Conservation (phyloP, 2,797 vertebrate genomes). For the Pempheris klunzingeri region DNA sequence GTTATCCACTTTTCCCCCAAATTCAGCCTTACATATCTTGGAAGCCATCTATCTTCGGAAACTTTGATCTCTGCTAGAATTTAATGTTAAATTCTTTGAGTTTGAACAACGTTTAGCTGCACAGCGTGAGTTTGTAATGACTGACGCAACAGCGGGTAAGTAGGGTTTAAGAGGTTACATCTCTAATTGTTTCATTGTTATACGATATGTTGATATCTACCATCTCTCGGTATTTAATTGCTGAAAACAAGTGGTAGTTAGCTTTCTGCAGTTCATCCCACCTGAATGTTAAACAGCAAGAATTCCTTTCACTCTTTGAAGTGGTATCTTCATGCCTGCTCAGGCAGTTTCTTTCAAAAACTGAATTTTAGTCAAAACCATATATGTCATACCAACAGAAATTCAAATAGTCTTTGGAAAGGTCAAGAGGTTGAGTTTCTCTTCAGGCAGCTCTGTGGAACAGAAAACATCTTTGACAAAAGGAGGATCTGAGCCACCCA, state of each 20-base stretch:
- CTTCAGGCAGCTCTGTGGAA: slow-evolving; percentile 18
- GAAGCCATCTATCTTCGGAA: slow-evolving; percentile 23
- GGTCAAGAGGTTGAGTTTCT: slow-evolving; percentile 50
- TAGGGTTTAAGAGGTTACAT: slow-evolving; percentile 20
- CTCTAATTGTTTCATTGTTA: slow-evolving; percentile 26
- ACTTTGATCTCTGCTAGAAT: slow-evolving; percentile 20
- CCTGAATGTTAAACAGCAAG: slow-evolving; percentile 8
- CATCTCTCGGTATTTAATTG: slow-evolving; percentile 1
- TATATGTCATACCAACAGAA: slow-evolving; percentile 18
- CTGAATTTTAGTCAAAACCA: slow-evolving; percentile 18
- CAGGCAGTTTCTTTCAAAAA: slow-evolving; percentile 28
- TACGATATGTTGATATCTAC: slow-evolving; percentile 22
- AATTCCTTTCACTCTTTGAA: slow-evolving; percentile 48
- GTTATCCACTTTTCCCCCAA: slow-evolving; percentile 25
- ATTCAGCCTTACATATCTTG: slow-evolving; percentile 20
- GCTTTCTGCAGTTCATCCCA: slow-evolving; percentile 29
- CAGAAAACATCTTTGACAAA: slow-evolving; percentile 53
- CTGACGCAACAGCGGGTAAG: slow-evolving; percentile 50
- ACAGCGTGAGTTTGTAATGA: slow-evolving; percentile 18
- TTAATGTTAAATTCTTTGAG: slow-evolving; percentile 29
- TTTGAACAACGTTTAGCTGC: slow-evolving; percentile 42
- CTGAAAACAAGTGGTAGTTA: slow-evolving; percentile 18
- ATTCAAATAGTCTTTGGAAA: slow-evolving; percentile 36
- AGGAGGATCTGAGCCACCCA: slow-evolving; percentile 58
- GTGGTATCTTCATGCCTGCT: slow-evolving; percentile 12